phyloP scores from a whole-genome alignment of 2,797 vertebrate species.

The Esox masquinongy region DNA sequence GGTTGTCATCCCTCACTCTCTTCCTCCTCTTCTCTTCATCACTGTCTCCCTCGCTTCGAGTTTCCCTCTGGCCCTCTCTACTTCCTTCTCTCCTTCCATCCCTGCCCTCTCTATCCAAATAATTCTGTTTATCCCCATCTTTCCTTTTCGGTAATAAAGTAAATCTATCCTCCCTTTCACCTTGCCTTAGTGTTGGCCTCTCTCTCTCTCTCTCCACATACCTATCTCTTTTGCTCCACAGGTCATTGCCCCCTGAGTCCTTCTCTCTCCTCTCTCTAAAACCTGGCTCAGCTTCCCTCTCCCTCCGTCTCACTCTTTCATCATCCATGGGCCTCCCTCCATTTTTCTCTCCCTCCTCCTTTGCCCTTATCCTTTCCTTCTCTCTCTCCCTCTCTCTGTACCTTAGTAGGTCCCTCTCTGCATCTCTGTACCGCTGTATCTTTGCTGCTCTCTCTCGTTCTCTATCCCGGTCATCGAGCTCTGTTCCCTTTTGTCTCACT shows the following conservation, averaged over 20 bases:
- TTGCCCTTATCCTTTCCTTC: constrained; percentile 18
- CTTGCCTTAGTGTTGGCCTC: constrained; percentile 30
- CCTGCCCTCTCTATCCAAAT: constrained; percentile 40
- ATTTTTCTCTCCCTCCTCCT: constrained; percentile 26
- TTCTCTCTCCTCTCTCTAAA: constrained; percentile 51
- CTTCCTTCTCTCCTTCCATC: constrained; percentile 21
- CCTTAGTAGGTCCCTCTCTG: constrained; percentile 41
- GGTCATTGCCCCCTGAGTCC: constrained; percentile 41
- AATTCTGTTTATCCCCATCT: constrained; percentile 52
- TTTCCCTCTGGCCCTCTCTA: constrained; percentile 49
- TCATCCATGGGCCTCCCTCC: constrained; percentile 45
- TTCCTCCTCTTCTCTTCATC: constrained; percentile 56
- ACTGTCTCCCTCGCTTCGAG: constrained; percentile 61
- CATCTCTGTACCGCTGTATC: constrained; percentile 28
- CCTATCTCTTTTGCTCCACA: constrained; percentile 48
- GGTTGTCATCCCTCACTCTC: constrained; percentile 39
- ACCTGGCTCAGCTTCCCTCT: constrained; percentile 39
- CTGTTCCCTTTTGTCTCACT: constrained; percentile 42
- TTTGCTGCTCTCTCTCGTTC: constrained; percentile 29
- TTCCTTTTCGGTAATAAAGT: constrained; percentile 38
- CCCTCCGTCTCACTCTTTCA: constrained; percentile 41
- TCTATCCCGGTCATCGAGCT: constrained; percentile 34
- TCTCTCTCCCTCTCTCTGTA: constrained; percentile 21
- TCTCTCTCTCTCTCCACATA: constrained; percentile 49
- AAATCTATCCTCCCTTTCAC: constrained; percentile 37